These are phyloP conservation scores for Exocentrus adspersus DNA, from an alignment of 2,888 invertebrate species.

Conservation along the genomic window DNA sequence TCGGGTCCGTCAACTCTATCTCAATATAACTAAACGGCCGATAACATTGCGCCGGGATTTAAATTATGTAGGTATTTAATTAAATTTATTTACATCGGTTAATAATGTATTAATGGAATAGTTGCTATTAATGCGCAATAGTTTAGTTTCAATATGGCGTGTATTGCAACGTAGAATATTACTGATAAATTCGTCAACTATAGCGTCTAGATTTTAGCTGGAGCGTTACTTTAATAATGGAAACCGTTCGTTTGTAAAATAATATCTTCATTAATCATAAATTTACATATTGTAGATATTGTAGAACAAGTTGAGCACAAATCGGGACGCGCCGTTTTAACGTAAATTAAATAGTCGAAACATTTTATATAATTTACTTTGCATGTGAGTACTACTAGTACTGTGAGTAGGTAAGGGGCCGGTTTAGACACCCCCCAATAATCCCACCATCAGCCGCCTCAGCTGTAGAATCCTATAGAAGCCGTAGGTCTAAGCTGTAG, in stretches of 20 bases:
- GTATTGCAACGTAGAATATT: constrained; percentile 41
- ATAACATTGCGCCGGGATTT: constrained; percentile 25
- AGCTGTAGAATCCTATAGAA: too few relatives aligned
- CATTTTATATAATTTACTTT: too few relatives aligned
- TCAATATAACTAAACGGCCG: constrained; percentile 23
- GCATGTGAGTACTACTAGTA: too few relatives aligned
- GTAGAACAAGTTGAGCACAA: too few relatives aligned
- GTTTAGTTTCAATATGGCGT: constrained; percentile 50
- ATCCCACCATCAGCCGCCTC: too few relatives aligned
- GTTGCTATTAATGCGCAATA: constrained; percentile 54
- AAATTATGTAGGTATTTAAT: constrained; percentile 56
- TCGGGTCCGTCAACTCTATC: constrained; percentile 45
- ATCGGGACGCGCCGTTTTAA: not conserved
- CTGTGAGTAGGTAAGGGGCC: too few relatives aligned
- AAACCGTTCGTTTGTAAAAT: not conserved
- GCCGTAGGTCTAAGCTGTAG: too few relatives aligned
- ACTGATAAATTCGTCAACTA: constrained; percentile 21
- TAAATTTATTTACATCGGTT: constrained; percentile 53
- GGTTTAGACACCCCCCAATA: too few relatives aligned
- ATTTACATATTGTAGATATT: too few relatives aligned
- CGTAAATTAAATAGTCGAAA: too few relatives aligned
- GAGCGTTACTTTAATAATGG: constrained; percentile 2
- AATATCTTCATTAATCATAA: too few relatives aligned
- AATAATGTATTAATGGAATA: constrained; percentile 55
- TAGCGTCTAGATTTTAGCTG: constrained; percentile 4